Conservation (phyloP, 2,113 vertebrate species). For the Cygnus atratus region DNA sequence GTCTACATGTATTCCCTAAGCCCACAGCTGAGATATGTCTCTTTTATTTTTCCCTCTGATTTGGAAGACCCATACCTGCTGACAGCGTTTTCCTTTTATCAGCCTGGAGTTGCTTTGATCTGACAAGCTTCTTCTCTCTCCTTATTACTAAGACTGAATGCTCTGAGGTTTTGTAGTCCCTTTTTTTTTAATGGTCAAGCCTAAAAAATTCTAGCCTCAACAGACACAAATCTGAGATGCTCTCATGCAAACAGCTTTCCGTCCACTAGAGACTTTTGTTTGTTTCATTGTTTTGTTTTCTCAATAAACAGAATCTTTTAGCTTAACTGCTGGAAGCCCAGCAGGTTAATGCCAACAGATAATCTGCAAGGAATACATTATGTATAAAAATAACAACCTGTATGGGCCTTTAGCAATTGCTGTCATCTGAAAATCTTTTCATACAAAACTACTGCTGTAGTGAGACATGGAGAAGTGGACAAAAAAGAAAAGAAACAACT, state of each 20-base stretch:
- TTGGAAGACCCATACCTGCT: not conserved
- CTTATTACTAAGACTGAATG: not conserved
- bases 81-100: not conserved
- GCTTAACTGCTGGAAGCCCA: not conserved
- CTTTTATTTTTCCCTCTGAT: not conserved
- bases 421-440: not conserved
- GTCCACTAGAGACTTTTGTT: not conserved
- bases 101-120: not conserved
- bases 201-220: not conserved
- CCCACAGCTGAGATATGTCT: not conserved
- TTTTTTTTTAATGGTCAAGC: not conserved
- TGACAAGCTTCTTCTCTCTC: not conserved
- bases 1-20: not conserved
- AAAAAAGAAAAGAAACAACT: slow-evolving; percentile 17
- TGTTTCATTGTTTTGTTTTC: not conserved
- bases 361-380: not conserved
- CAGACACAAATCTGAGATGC: not conserved
- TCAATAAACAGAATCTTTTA: not conserved
- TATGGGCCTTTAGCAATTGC: not conserved
- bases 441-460: not conserved
- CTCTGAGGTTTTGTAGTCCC: not conserved
- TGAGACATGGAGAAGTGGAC: not conserved
- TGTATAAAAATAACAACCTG: not conserved
- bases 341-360: not conserved
- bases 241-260: not conserved